A percentile compares a stretch with the other conserved stretches of the same genome.
phyloP scores from a whole-genome alignment of 2,888 invertebrate species.

The Volucella inflata region DNA sequence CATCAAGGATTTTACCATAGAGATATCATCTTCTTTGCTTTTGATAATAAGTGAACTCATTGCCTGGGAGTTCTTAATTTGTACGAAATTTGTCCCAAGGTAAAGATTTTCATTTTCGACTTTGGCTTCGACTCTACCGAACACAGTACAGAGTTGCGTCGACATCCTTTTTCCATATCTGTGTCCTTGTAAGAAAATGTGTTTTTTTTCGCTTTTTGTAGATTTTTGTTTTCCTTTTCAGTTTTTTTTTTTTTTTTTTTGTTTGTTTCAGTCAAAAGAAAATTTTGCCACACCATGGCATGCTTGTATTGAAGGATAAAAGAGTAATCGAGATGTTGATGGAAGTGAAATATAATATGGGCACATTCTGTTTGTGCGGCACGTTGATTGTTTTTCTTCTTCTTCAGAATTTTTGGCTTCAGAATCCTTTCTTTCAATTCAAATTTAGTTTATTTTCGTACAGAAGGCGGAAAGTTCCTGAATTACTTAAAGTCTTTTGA shows the following conservation, averaged over 20 bases:
- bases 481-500: background rate
- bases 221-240: background rate
- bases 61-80: slow-evolving; percentile 60
- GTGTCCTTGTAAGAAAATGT: background rate
- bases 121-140: background rate
- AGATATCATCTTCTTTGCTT: slow-evolving; percentile 24
- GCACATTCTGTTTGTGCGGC: background rate
- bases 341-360: slow-evolving; percentile 46
- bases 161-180: slow-evolving; percentile 7
- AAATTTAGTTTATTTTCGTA: slow-evolving; percentile 6
- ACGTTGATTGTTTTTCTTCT: background rate
- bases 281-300: slow-evolving; percentile 3
- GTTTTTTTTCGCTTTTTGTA: background rate
- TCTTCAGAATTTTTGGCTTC: background rate
- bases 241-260: background rate
- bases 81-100: slow-evolving; percentile 27
- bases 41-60: background rate
- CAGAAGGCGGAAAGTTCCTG: background rate
- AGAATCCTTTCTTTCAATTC: slow-evolving; percentile 30
- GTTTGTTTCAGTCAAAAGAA: background rate
- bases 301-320: slow-evolving; percentile 9
- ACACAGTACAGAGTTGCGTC: background rate
- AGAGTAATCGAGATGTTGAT: slow-evolving; percentile 61
- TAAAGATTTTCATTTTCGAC: slow-evolving; percentile 23
- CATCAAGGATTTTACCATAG: slow-evolving; percentile 37